phyloP scores from a whole-genome alignment of 2,888 invertebrate genomes.

The Brenthis ino region DNA sequence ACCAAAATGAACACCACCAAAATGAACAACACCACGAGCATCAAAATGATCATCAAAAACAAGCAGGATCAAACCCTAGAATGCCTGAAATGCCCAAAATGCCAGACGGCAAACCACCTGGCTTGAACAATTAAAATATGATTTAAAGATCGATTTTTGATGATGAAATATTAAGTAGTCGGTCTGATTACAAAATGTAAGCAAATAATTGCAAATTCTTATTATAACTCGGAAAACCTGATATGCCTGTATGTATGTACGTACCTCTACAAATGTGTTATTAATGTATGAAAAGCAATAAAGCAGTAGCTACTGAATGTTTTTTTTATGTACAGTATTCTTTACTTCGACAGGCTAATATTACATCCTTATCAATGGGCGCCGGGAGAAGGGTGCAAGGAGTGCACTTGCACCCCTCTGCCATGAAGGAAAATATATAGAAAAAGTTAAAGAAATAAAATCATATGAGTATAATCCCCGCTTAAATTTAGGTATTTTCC shows the following conservation, averaged over 20 bases:
- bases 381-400: too few species aligned
- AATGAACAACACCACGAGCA: neutral
- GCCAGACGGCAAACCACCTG: constrained; percentile 25
- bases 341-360: too few species aligned
- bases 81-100: constrained; percentile 30
- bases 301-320: constrained; percentile 30
- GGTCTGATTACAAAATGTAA: neutral
- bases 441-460: too few species aligned
- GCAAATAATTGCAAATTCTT: neutral
- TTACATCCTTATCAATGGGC: too few species aligned
- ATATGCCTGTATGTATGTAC: neutral
- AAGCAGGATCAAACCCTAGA: constrained; percentile 20
- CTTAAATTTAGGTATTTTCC: too few species aligned
- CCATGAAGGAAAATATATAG: too few species aligned
- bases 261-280: constrained; percentile 6
- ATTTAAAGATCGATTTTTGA: neutral
- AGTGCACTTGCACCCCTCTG: too few species aligned
- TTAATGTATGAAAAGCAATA: constrained; percentile 13
- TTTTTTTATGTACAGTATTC: neutral
- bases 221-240: neutral
- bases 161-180: neutral
- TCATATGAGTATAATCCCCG: too few species aligned
- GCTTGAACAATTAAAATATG: constrained; percentile 13
- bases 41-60: constrained; percentile 28
- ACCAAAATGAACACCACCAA: neutral